Evolutionary conservation across 2,797 vertebrate genomes (phyloP).

Genomic region (Pygocentrus nattereri): DNA sequence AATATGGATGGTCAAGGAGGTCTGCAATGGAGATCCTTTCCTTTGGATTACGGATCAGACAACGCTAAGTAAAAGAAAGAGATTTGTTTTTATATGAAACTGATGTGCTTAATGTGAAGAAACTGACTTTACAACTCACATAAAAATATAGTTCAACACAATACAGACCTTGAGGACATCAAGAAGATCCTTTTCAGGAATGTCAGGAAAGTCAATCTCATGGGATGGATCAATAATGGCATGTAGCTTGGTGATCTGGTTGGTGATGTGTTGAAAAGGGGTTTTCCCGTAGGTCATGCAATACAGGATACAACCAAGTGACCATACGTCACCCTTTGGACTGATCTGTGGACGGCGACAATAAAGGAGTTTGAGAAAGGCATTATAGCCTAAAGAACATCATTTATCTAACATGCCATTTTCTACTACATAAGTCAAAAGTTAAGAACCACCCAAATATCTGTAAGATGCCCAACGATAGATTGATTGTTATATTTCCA

Average conservation of each 20-base stretch:
- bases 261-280: constrained; percentile 96
- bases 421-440: too few relatives aligned
- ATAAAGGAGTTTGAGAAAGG: background rate
- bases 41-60: constrained; percentile 91
- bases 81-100: background rate
- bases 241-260: constrained; percentile 92
- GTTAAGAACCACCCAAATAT: too few relatives aligned
- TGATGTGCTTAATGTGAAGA: background rate
- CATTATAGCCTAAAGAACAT: too few relatives aligned
- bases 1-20: constrained; percentile 89
- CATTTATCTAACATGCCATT: too few relatives aligned
- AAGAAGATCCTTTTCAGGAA: constrained; percentile 91
- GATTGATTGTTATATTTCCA: too few relatives aligned
- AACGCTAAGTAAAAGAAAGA: constrained; percentile 75
- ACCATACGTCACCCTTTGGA: constrained; percentile 97
- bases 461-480: too few relatives aligned
- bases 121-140: background rate
- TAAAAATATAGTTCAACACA: background rate
- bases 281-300: constrained; percentile 97
- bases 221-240: constrained; percentile 91
- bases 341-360: constrained; percentile 84
- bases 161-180: constrained; percentile 90
- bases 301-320: constrained; percentile 95
- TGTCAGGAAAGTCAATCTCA: constrained; percentile 90
- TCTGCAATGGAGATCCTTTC: constrained; percentile 90